Base-by-base conservation (phyloP, 1,140 invertebrate species). In the Drosophila malerkotliana region DNA sequence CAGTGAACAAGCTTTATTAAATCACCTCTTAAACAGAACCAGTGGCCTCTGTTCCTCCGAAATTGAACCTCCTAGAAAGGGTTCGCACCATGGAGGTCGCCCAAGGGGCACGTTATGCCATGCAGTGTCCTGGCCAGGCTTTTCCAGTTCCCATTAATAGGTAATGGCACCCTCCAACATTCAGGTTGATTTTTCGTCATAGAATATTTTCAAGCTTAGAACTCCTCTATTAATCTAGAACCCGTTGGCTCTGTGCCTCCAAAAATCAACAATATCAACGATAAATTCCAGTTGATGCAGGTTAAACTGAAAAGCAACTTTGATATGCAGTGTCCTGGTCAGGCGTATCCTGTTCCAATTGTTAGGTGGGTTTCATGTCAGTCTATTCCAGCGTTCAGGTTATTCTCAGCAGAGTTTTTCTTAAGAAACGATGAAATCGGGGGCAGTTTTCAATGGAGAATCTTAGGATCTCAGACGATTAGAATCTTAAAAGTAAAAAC, bases 231-330 rank as follows among this genome's bases (percentile, higher is more conserved):
- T 7, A 3, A 84, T 92, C 53, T 93, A 95, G 95, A 96, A 92
- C 95, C 95, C 12, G 93, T 95, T 85, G 94, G 95, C 87, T 95
- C 93, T 74, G 94, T 94, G 77, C 93, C 94, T 45, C 95, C 95
- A 24, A 95, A 94, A 92, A 93, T 95, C 57, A 92, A 92, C 49
- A 92, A 92, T 52, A 72, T 91, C 4, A 81, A 90, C 74, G 90
- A 91, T n/a, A 90, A 90, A 89, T 95, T 95, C 45, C 94, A 94
- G 62, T 93, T 82, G 47, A 63, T 88, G 71, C 87, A 90, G 71
- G 63, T 89, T 94, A 69, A 94, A 95, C 85, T 93, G 94, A 54
- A 58, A 4, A 92, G 94, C 93, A 93, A 94, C 93, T 87, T 93
- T 54, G 87, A 92, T 92, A 88, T 93, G 93, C 90, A 93, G 91